Evolutionary conservation across 2,113 vertebrate genomes (phyloP).

Genomic region (Channa argus): DNA sequence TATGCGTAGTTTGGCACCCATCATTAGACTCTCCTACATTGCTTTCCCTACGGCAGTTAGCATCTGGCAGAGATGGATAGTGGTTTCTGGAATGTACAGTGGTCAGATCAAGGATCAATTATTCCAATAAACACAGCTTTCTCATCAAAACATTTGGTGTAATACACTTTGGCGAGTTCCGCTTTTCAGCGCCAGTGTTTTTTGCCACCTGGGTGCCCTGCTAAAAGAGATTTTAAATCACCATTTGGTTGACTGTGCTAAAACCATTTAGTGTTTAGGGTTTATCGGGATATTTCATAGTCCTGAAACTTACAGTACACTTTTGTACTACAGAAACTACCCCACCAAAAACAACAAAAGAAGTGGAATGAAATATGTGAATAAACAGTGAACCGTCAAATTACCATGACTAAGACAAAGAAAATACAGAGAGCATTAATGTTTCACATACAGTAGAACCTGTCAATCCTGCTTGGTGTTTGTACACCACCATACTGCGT

Average conservation of each 20-base stretch:
- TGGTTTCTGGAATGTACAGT: constrained; percentile 1
- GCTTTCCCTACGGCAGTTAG: constrained; percentile 23
- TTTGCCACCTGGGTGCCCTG: neutral
- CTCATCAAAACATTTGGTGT: constrained; percentile 2
- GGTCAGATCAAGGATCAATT: constrained; percentile 4
- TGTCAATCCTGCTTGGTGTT: no score
- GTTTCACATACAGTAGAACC: no score
- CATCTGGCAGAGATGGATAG: constrained; percentile 31
- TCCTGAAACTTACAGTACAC: neutral
- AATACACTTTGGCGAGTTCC: neutral
- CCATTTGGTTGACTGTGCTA: neutral
- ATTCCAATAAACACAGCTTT: neutral
- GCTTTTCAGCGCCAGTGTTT: neutral
- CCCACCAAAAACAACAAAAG: no score
- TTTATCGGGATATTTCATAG: neutral
- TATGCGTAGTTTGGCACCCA: constrained; percentile 27
- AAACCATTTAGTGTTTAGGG: neutral
- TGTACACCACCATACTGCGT: no score
- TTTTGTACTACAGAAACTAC: neutral
- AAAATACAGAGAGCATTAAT: no score
- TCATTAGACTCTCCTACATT: constrained; percentile 8
- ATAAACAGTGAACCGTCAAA: no score
- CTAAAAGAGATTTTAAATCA: neutral
- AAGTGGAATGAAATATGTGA: no score
- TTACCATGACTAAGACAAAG: no score